Evolutionary conservation across 2,888 invertebrate genomes (phyloP).

Genomic region (Cosmia pyralina): DNA sequence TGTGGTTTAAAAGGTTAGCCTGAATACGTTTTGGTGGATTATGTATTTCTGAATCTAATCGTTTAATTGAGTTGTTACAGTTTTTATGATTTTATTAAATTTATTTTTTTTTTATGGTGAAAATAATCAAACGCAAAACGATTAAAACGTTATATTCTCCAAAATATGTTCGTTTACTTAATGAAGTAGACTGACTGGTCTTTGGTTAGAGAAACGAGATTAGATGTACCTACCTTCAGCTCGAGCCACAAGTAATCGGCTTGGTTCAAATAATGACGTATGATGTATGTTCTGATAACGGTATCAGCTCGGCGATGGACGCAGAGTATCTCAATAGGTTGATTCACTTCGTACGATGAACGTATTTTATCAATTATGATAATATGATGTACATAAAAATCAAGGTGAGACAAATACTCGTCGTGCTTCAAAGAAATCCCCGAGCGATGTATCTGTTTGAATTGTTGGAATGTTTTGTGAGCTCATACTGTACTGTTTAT

Average conservation of each 20-base stretch:
- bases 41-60: conserved; percentile 8
- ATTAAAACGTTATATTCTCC: neutral
- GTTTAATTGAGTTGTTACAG: neutral
- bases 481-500: conserved; percentile 15
- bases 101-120: neutral
- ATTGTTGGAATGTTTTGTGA: conserved; percentile 28
- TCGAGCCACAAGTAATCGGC: conserved; percentile 5
- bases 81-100: neutral
- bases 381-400: conserved; percentile 28
- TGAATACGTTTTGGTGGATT: conserved; percentile 9
- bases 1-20: conserved; percentile 13
- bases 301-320: conserved; percentile 42
- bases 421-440: conserved; percentile 32
- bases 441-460: conserved; percentile 12
- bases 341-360: conserved; percentile 44
- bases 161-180: neutral
- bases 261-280: conserved; percentile 27
- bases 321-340: conserved; percentile 52
- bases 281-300: conserved; percentile 45
- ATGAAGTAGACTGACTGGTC: neutral
- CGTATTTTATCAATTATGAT: conserved; percentile 52
- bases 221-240: neutral
- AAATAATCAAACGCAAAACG: neutral
- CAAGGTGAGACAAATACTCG: conserved; percentile 38
- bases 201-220: neutral